A percentile compares a stretch with the other conserved stretches of the same genome.
phyloP scores from a whole-genome alignment of 2,888 invertebrate genomes.

The Sepioteuthis lessoniana region DNA sequence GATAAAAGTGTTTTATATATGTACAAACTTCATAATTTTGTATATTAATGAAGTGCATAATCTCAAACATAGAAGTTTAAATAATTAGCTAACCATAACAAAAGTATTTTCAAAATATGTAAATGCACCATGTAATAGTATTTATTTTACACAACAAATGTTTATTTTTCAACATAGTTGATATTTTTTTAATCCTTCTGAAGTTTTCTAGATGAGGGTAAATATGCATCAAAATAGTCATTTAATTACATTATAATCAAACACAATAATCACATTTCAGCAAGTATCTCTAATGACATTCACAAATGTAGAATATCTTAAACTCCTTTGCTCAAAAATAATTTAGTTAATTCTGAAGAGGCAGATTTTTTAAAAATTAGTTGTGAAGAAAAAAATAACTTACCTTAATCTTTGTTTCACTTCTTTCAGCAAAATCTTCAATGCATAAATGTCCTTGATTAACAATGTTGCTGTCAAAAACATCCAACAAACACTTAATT shows the following conservation, averaged over 20 bases:
- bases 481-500: slow-evolving; percentile 60
- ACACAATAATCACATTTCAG: background rate
- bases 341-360: background rate
- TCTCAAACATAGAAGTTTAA: too few species aligned
- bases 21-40: too few species aligned
- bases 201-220: background rate
- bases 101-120: too few species aligned
- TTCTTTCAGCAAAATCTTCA: slow-evolving; percentile 61
- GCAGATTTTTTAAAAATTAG: background rate
- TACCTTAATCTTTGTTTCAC: slow-evolving; percentile 67
- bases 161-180: too few species aligned
- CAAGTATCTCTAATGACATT: background rate
- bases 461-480: slow-evolving; percentile 62
- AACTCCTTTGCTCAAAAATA: background rate
- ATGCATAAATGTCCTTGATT: slow-evolving; percentile 61
- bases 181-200: too few species aligned
- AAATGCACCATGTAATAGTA: too few species aligned
- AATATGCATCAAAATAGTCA: background rate
- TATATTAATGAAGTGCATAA: too few species aligned
- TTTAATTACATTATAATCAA: too few species aligned
- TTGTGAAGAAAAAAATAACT: background rate
- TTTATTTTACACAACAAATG: too few species aligned
- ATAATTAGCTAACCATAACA: too few species aligned
- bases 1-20: too few species aligned
- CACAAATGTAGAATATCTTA: background rate